These are phyloP conservation scores for Uromys caudimaculatus DNA, from an alignment of 2,797 vertebrate genomes.

Conservation along the genomic window DNA sequence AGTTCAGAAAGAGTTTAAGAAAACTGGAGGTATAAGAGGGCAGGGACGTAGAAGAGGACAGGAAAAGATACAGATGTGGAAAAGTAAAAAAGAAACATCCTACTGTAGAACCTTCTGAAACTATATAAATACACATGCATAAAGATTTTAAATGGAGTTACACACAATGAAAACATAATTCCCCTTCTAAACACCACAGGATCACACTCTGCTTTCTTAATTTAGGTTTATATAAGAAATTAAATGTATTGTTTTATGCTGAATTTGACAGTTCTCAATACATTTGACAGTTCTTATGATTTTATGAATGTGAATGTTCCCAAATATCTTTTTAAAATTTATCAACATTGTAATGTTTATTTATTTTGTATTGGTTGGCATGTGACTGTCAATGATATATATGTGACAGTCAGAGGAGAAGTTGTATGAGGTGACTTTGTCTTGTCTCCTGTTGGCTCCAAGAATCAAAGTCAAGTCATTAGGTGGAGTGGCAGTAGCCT, in stretches of 20 bases:
- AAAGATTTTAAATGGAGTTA: not conserved
- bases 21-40: not conserved
- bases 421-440: not conserved
- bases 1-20: not conserved
- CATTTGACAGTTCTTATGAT: no score
- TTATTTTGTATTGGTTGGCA: not conserved
- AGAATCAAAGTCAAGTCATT: not conserved
- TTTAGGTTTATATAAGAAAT: not conserved
- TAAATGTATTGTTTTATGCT: not conserved
- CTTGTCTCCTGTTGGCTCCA: not conserved
- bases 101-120: not conserved
- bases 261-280: not conserved
- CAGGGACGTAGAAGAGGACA: not conserved
- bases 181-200: not conserved
- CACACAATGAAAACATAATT: not conserved
- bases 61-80: not conserved
- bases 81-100: not conserved
- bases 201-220: not conserved
- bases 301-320: not conserved
- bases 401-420: not conserved
- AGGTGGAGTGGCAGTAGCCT: no score
- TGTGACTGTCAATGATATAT: not conserved
- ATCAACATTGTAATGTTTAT: not conserved
- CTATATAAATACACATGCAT: not conserved
- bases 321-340: not conserved